Conservation (phyloP, 2,888 invertebrate species). For the Ornithoptera alexandrae region DNA sequence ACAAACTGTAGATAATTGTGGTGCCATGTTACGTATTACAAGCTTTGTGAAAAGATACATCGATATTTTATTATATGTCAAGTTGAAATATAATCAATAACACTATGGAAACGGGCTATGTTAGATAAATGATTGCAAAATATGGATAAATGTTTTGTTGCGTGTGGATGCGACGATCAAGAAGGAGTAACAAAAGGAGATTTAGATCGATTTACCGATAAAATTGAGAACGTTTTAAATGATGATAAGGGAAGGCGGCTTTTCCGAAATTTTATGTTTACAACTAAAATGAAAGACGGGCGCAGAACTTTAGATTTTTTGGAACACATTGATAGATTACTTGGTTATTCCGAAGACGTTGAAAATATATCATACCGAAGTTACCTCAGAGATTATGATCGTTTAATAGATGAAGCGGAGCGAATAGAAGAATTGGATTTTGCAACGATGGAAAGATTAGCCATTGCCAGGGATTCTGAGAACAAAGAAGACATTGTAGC, state of each 20-base stretch:
- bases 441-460: slow-evolving; percentile 64
- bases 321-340: slow-evolving; percentile 64
- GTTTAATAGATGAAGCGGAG: slow-evolving; percentile 63
- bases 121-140: slow-evolving; percentile 52
- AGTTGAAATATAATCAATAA: slow-evolving; percentile 54
- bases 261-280: slow-evolving; percentile 72
- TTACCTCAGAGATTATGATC: slow-evolving; percentile 57
- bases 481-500: slow-evolving; percentile 59
- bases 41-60: background rate
- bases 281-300: slow-evolving; percentile 65
- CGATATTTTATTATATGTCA: background rate
- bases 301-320: slow-evolving; percentile 63
- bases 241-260: slow-evolving; percentile 70
- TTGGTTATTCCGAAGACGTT: slow-evolving; percentile 54
- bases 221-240: slow-evolving; percentile 73
- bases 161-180: slow-evolving; percentile 69
- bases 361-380: slow-evolving; percentile 55
- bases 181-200: slow-evolving; percentile 71
- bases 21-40: background rate
- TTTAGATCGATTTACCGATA: slow-evolving; percentile 74
- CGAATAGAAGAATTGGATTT: slow-evolving; percentile 69
- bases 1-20: too few relatives aligned
- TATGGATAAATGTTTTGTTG: slow-evolving; percentile 74
- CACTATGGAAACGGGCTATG: slow-evolving; percentile 44
- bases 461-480: slow-evolving; percentile 55